These are phyloP conservation scores for Glyphotaelius pellucidus DNA, from an alignment of 2,888 invertebrate species.

Conservation along the genomic window DNA sequence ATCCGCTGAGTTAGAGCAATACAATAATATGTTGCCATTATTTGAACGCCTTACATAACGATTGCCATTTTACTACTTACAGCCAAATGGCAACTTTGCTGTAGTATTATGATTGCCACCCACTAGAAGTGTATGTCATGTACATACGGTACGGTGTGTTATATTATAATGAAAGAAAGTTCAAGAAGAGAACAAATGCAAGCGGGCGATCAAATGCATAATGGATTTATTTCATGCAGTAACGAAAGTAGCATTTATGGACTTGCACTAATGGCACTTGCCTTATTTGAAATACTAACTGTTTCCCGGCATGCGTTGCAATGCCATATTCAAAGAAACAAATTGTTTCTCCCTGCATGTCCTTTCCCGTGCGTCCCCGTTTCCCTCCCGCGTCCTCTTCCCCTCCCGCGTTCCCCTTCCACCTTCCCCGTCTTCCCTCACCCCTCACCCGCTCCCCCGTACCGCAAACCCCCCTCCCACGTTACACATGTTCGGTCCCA, in stretches of 20 bases:
- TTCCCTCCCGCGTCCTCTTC: too few species aligned
- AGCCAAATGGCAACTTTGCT: constrained; percentile 56
- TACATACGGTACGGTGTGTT: neutral
- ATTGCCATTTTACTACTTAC: constrained; percentile 53
- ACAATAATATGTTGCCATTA: neutral
- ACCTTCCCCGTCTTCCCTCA: too few species aligned
- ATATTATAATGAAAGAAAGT: constrained; percentile 35
- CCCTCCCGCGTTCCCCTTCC: too few species aligned
- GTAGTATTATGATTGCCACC: constrained; percentile 58
- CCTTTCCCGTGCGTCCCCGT: too few species aligned
- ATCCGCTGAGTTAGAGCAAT: neutral
- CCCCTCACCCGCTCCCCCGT: too few species aligned
- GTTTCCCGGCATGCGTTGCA: too few species aligned
- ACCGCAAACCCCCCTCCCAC: too few species aligned
- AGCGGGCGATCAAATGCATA: neutral
- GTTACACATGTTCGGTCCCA: too few species aligned
- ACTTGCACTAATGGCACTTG: neutral
- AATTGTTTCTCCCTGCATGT: too few species aligned
- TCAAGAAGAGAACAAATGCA: neutral
- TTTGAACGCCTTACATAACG: constrained; percentile 39
- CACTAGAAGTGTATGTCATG: neutral
- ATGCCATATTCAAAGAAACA: too few species aligned
- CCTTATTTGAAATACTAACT: too few species aligned
- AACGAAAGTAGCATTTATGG: neutral
- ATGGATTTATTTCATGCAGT: neutral